Evolutionary conservation across 1,140 invertebrate species (phyloP), one percentile per base, ranked within the genome.

Genomic region (Branchinecta lindahli): DNA sequence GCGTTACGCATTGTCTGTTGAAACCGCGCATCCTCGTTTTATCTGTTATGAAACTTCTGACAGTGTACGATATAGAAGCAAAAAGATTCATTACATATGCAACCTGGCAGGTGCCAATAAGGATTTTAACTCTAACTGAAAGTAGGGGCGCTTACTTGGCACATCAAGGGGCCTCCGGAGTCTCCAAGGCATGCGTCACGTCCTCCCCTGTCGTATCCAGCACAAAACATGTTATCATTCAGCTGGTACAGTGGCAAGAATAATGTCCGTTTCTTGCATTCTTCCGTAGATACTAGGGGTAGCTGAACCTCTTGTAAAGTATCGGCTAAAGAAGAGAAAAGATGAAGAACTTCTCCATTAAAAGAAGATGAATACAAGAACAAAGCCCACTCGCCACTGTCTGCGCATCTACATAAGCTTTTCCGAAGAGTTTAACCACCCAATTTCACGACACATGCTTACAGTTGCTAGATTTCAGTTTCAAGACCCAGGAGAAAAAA

Each of bases 141-240:
- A 74, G 45, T 45, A 70, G 70, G 33, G 71, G 71, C 79, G 46
- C 77, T 76, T 7, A 80, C 77, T 73, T 81, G 82, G 74, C 90
- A 93, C 70, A 92, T 83, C 7, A 94, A 79, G 0, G 90, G 91
- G 0, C 91, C 91, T 0, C 91, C 91, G n/a, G 88, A 91, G 75
- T 94, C 92, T 0, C 92, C 92, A 0, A 90, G 85, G 78, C 91
- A 94, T 0, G 91, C 91, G 77, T 94, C 91, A 47, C 83, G 77
- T 6, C 85, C 84, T 18, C 85, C 85, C 6, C 86, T 83, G 45
- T 82, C 82, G 77, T 85, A 89, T 0, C 91, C 91, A 7, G 91
- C 91, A 75, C 91, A 94, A 77, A 93, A 89, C 91, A 94, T 94
- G 76, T 92, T 88, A 45, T 89, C 85, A 0, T 90, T 92, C 46